Evolutionary conservation across 2,113 vertebrate genomes (phyloP), one percentile per base, ranked within the genome.

Genomic region (Cephalopterus ornatus): DNA sequence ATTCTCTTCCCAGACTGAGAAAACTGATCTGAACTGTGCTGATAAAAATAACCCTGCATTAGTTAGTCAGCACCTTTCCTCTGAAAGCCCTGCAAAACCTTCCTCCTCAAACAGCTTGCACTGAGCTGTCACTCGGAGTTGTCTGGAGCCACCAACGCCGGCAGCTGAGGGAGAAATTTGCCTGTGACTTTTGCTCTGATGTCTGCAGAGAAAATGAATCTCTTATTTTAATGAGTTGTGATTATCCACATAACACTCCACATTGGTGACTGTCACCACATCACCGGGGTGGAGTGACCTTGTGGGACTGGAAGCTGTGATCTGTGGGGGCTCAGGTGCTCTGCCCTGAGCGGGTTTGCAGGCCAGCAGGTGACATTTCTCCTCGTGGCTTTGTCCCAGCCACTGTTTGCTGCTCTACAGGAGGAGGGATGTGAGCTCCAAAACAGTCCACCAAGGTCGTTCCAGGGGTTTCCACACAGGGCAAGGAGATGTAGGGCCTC

Each of bases 61-160:
- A 76, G 87, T 91, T 93, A 93, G 78, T 87, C 94, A 93, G 93
- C 81, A 68, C 75, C 87, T 95, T 88, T 72, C 53, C 6, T 88
- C 52, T 47, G 74, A 70, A 50, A 92, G 84, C 85, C 88, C 86
- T 68, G 83, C 62, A 61, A n/a, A 72, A 14, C 78, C 71, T 72
- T 86, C 84, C 84, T 95, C 77, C 92, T 92, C 94, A 68, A 76
- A 72, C 92, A 85, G 89, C 78, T 92, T 73, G 87, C 42, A 3
- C 81, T 35, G 81, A 92, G 93, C 77, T 94, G 86, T 89, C 80
- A 23, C 28, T 77, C 7, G 0, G 93, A 95, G 73, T 78, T 93
- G 93, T 93, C 93, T 82, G 14, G 77, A 89, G 78, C 92, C 88
- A 94, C 92, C 85, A 79, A 92, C 50, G 62, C 89, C 47, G 7